These are phyloP conservation scores for Cyphomyrus discorhynchus DNA, from an alignment of 2,113 vertebrate species.

Conservation along the genomic window DNA sequence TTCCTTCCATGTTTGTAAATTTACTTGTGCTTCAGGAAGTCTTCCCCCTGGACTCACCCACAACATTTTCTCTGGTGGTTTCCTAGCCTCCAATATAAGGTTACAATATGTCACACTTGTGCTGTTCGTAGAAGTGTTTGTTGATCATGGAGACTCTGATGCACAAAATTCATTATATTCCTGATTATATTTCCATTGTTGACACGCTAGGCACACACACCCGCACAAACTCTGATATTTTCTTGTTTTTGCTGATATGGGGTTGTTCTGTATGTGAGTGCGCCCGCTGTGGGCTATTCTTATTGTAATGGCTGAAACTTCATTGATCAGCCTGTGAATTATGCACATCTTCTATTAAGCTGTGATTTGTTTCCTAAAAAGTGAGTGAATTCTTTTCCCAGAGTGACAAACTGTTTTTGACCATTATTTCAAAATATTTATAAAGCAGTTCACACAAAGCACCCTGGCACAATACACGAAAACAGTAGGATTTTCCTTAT, in stretches of 20 bases:
- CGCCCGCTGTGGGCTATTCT: not conserved
- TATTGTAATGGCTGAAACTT: not conserved
- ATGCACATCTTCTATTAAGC: not conserved
- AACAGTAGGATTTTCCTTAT: not conserved
- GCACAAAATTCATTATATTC: not conserved
- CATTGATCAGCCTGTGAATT: not conserved
- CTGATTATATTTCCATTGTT: not conserved
- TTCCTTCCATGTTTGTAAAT: not conserved
- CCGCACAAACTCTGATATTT: not conserved
- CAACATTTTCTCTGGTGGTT: not conserved
- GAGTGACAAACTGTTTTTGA: not conserved
- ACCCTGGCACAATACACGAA: not conserved
- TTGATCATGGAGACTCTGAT: not conserved
- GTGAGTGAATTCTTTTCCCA: not conserved
- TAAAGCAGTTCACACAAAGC: not conserved
- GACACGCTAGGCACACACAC: not conserved
- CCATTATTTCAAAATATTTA: not conserved
- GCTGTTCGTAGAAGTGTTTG: not conserved
- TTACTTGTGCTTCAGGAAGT: not conserved
- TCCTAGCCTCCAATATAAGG: not conserved
- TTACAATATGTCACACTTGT: not conserved
- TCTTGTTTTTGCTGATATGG: not conserved
- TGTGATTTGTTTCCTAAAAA: not conserved
- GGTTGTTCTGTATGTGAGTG: not conserved
- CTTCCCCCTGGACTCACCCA: not conserved